Evolutionary conservation across 2,113 vertebrate species (phyloP).

Genomic region (Bubalus kerabau): DNA sequence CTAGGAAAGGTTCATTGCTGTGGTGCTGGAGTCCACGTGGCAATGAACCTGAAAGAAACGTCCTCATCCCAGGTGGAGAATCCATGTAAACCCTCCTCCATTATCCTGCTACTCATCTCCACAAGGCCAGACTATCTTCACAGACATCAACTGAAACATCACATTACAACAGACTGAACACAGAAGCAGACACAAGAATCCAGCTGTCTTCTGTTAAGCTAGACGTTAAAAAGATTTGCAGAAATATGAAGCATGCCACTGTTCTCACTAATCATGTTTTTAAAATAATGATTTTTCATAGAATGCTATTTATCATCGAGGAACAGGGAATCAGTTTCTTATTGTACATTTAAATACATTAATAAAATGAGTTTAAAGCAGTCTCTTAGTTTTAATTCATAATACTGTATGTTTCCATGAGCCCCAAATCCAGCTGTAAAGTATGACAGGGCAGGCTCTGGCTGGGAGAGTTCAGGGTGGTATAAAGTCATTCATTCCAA

Average conservation of each 20-base stretch:
- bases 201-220: neutral
- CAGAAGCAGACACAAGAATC: neutral
- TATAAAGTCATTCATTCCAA: neutral
- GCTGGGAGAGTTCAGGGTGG: accelerated
- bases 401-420: neutral
- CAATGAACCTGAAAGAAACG: neutral
- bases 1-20: neutral
- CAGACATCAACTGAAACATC: neutral
- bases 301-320: neutral
- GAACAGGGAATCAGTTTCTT: neutral
- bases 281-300: neutral
- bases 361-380: neutral
- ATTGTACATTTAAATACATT: neutral
- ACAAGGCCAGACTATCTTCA: neutral
- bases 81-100: neutral
- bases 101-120: neutral
- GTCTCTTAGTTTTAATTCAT: neutral
- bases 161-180: neutral
- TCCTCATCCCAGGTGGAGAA: neutral
- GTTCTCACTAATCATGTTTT: neutral
- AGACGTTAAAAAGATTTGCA: neutral
- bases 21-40: neutral
- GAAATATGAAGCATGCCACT: neutral
- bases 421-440: neutral
- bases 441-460: neutral